A percentile compares a stretch with the other conserved stretches of the same genome.
Evolutionary conservation across 2,113 vertebrate genomes (phyloP).

Genomic region (Lophura nycthemera): DNA sequence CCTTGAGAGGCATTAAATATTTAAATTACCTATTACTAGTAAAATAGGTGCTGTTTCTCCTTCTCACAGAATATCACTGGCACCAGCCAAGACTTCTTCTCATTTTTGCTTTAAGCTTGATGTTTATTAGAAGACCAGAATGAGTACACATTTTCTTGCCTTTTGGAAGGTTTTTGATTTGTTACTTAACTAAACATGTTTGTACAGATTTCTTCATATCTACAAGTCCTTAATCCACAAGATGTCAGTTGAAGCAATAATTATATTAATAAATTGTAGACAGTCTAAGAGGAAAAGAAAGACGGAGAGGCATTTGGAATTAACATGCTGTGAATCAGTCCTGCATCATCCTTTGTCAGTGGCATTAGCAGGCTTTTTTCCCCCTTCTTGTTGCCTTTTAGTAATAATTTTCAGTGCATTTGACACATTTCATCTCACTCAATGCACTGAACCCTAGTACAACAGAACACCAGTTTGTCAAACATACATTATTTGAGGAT

Average conservation of each 20-base stretch:
- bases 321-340: constrained; percentile 67
- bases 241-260: constrained; percentile 70
- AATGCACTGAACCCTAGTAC: constrained; percentile 71
- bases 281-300: constrained; percentile 63
- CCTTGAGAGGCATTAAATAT: constrained; percentile 32
- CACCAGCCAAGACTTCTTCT: constrained; percentile 22
- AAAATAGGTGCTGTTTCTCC: background rate
- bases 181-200: constrained; percentile 69
- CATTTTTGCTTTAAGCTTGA: constrained; percentile 33
- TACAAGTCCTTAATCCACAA: constrained; percentile 69
- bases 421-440: constrained; percentile 78
- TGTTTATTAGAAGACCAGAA: constrained; percentile 61
- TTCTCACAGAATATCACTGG: background rate
- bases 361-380: constrained; percentile 48
- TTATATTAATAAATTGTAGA: constrained; percentile 74
- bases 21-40: background rate
- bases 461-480: constrained; percentile 70
- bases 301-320: constrained; percentile 68
- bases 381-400: constrained; percentile 58
- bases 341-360: constrained; percentile 67
- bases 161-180: constrained; percentile 66
- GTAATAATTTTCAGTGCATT: constrained; percentile 72
- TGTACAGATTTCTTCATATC: constrained; percentile 51
- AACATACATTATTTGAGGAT: constrained; percentile 54
- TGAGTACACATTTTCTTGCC: constrained; percentile 6